Evolutionary conservation across 2,797 vertebrate species (phyloP).

Genomic region (Sebastes iracundus): DNA sequence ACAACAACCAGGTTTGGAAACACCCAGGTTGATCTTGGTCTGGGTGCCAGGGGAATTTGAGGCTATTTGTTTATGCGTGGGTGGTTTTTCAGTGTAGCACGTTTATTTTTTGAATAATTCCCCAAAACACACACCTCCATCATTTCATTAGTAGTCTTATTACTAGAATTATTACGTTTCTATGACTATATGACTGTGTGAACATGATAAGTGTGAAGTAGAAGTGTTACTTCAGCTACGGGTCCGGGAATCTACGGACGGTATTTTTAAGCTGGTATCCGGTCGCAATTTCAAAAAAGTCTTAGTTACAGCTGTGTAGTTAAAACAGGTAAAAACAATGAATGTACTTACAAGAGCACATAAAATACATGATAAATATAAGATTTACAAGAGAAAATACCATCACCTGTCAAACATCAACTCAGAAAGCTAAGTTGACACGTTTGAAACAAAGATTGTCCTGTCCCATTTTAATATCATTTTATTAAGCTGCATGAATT

Average conservation of each 20-base stretch:
- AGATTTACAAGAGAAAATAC: background rate
- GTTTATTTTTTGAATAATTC: background rate
- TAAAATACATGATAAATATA: background rate
- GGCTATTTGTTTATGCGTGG: constrained; percentile 13
- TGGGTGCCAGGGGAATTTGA: constrained; percentile 38
- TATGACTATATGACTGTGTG: background rate
- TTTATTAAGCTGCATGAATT: background rate
- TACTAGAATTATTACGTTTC: background rate
- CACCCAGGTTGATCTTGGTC: constrained; percentile 35
- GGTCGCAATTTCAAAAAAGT: background rate
- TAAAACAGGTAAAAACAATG: background rate
- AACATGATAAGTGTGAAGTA: background rate
- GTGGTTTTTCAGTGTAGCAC: constrained; percentile 26
- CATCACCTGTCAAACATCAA: background rate
- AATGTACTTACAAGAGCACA: background rate
- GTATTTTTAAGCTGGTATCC: background rate
- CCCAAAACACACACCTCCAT: background rate
- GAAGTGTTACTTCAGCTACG: background rate
- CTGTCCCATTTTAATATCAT: background rate
- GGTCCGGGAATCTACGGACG: background rate
- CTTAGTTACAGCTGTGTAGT: background rate
- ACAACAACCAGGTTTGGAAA: constrained; percentile 28
- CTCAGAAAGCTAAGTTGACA: background rate
- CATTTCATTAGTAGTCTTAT: constrained; percentile 13
- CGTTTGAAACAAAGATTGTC: background rate